Base-by-base conservation (phyloP, 2,113 vertebrate species). In the Cryptotis parvus region DNA sequence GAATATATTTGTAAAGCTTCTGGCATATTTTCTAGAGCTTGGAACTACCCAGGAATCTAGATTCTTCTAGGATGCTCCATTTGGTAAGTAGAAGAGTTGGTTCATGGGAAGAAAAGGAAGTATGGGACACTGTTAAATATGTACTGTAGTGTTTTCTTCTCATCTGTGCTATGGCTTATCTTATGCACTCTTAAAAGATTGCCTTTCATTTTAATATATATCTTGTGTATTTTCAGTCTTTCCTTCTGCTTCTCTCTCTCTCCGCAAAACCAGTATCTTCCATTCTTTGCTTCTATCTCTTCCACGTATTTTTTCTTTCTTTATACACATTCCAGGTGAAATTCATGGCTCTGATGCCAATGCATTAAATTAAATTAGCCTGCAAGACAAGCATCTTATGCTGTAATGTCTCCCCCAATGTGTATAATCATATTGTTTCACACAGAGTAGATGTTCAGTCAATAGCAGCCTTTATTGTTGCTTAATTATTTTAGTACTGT, bases 311-410 rank as follows among this genome's bases (percentile, higher is more conserved):
- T 76, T 84, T 72, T 31, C 66, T 26, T 37, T 87, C 33, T 65
- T 58, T 72, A 33, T n/a, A 41, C 9, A 4, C 10, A 69, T 88
- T 89, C 95, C 39, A 91, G 41, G 33, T 63, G 12, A 22, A 77
- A 87, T 39, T 52, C 37, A 29, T 52, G 69, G 14, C 16, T 81
- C n/a, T 75, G 52, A 39, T 63, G 43, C 27, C 10, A 65, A 49
- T n/a, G 61, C 31, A 65, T 29, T 31, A 55, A 55, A 18, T 45
- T 55, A 55, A 55, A 55, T 55, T 55, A n/a, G n/a, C n/a, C n/a
- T n/a, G n/a, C n/a, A n/a, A n/a, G n/a, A n/a, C n/a, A n/a, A n/a
- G n/a, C n/a, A n/a, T n/a, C n/a, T n/a, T n/a, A n/a, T n/a, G n/a
- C n/a, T n/a, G n/a, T n/a, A n/a, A n/a, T n/a, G n/a, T n/a, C n/a